Percentiles rank a stretch among this genome's conserved stretches.
Conservation (phyloP, 1,140 invertebrate genomes). For the Liolophura sinensis region DNA sequence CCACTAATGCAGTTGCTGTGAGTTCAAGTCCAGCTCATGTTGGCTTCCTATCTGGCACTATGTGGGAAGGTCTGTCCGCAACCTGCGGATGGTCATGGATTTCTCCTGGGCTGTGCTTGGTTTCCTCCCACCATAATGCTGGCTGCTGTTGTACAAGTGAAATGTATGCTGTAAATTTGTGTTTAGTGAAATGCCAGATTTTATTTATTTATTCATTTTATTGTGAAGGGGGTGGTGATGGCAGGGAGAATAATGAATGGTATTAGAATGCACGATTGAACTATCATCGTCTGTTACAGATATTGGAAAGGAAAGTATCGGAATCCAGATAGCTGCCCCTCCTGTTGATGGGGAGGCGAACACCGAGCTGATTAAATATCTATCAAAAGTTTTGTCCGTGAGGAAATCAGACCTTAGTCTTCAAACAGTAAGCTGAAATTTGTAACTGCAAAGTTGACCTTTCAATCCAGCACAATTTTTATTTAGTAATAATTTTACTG, state of each 20-base stretch:
- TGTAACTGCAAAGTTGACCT: too few species aligned
- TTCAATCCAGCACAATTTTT: not conserved
- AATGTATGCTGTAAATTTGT: not conserved
- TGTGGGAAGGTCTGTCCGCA: too few species aligned
- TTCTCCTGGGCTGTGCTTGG: too few species aligned
- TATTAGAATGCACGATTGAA: not conserved
- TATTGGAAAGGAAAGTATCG: constrained; percentile 60
- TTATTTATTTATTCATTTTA: not conserved
- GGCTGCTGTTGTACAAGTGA: too few species aligned
- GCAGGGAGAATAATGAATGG: not conserved
- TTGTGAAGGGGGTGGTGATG: not conserved
- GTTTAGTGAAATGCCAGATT: not conserved
- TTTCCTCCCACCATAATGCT: too few species aligned
- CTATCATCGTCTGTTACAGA: constrained; percentile 24
- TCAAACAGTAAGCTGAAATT: constrained; percentile 65
- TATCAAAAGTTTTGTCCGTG: constrained; percentile 69
- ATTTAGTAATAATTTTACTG: not conserved
- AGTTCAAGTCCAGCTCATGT: too few species aligned
- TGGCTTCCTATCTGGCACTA: too few species aligned
- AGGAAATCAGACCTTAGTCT: constrained; percentile 72
- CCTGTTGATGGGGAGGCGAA: constrained; percentile 81
- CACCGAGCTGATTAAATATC: constrained; percentile 72
- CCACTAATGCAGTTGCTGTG: too few species aligned
- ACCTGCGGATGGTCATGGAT: too few species aligned
- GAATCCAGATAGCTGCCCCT: constrained; percentile 75